Percentiles rank a stretch among this genome's conserved stretches.
These are phyloP conservation scores for Caenorhabditis angaria DNA, from an alignment of 2,888 invertebrate genomes.

Conservation along the genomic window DNA sequence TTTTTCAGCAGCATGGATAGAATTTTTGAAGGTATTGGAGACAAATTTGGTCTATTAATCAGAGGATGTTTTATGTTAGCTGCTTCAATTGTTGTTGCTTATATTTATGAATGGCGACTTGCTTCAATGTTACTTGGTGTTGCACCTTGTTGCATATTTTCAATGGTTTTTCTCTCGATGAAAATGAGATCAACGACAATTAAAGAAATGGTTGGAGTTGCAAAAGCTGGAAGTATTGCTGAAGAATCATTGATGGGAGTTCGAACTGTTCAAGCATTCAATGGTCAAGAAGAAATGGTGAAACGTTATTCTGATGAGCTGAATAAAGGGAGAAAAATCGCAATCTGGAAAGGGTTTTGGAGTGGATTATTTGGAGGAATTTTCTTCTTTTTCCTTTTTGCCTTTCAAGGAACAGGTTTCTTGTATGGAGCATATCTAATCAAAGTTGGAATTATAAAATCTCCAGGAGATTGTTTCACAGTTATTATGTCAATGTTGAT, in stretches of 20 bases:
- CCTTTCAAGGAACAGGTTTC: conserved; percentile 58
- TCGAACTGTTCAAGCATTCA: conserved; percentile 65
- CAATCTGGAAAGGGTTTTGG: conserved; percentile 63
- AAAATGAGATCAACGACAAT: conserved; percentile 43
- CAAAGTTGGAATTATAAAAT: conserved; percentile 46
- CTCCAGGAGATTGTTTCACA: conserved; percentile 67
- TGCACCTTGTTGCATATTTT: not conserved
- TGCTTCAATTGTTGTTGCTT: conserved; percentile 56
- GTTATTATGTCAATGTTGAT: conserved; percentile 63
- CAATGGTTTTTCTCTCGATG: not conserved
- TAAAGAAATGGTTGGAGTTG: conserved; percentile 55
- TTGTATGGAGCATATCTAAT: conserved; percentile 61
- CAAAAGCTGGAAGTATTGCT: conserved; percentile 64
- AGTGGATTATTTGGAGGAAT: conserved; percentile 64
- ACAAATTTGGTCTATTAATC: conserved; percentile 65
- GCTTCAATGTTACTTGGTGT: conserved; percentile 56
- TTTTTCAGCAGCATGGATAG: conserved; percentile 45
- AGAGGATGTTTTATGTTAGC: conserved; percentile 60
- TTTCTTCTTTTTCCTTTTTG: conserved; percentile 62
- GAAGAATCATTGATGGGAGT: conserved; percentile 66
- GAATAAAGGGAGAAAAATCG: conserved; percentile 53
- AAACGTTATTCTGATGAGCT: conserved; percentile 54
- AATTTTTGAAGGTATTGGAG: conserved; percentile 64
- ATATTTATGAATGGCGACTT: conserved; percentile 63
- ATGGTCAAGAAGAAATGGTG: conserved; percentile 64